Evolutionary conservation across 2,113 vertebrate species (phyloP).

Genomic region (Eublepharis macularius): DNA sequence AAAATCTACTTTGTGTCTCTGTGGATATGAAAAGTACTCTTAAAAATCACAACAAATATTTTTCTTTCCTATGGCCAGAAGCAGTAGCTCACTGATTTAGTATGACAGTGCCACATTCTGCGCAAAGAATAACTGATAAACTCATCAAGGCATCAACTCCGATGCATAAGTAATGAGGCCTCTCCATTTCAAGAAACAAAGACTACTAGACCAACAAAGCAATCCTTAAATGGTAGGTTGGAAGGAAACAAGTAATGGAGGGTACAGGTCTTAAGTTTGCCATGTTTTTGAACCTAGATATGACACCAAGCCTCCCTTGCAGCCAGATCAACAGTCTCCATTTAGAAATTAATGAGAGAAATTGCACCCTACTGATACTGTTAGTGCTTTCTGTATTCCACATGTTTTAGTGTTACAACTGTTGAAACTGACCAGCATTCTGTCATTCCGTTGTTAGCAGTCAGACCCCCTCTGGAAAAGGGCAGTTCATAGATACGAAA

Average conservation of each 20-base stretch:
- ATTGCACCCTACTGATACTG: too few relatives aligned
- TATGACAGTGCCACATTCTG: slow-evolving; percentile 37
- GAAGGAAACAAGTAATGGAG: not conserved
- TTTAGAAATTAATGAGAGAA: not conserved
- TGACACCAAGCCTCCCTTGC: not conserved
- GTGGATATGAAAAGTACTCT: slow-evolving; percentile 56
- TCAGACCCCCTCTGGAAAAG: too few relatives aligned
- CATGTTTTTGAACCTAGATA: too few relatives aligned
- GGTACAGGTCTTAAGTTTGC: not conserved
- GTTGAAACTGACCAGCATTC: not conserved
- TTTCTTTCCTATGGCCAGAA: slow-evolving; percentile 63
- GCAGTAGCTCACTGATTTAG: slow-evolving; percentile 51
- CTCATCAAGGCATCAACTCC: not conserved
- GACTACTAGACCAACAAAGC: too few relatives aligned
- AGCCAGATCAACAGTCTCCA: not conserved
- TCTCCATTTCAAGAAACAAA: not conserved
- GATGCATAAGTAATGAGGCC: not conserved
- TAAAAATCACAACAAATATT: slow-evolving; percentile 50
- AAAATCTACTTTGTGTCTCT: slow-evolving; percentile 62
- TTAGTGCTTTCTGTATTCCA: not conserved
- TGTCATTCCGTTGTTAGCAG: not conserved
- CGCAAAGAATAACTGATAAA: slow-evolving; percentile 32
- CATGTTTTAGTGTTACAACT: not conserved
- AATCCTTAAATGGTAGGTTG: not conserved
- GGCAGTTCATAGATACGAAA: too few relatives aligned